Base-by-base conservation (phyloP, 2,888 invertebrate genomes). In the Dexiosoma caninum region DNA sequence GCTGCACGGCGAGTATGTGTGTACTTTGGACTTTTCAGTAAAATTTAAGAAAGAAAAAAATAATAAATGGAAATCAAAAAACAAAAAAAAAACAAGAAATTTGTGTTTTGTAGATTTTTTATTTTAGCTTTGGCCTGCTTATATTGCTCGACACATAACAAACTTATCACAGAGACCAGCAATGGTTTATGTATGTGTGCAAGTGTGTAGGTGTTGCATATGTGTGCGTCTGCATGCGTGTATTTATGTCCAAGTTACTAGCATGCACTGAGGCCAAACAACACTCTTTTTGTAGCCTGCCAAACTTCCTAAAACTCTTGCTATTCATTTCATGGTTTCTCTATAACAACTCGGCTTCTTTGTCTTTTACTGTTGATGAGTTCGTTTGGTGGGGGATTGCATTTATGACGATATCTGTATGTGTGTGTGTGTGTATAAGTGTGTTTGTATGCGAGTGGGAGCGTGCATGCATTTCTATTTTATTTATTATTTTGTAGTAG, bases 71-170 rank as follows among this genome's bases (percentile, higher is more conserved):
- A n/a, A n/a, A n/a, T n/a, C n/a, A n/a, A n/a, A n/a, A n/a, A n/a
- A n/a, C n/a, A n/a, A n/a, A 42, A 59, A 64, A 64, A 46, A 21
- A 32, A 76, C 62, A 44, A 76, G 46, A 55, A 37, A 42, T 62
- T 77, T 81, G 27, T 72, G 69, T 76, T 80, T 81, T 81, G 62
- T 77, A 77, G 69, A 81, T 81, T 77, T 75, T 77, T 71, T 44
- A 60, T 80, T 77, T 77, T 77, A 81, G 81, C 81, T 81, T 77
- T 77, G 81, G 67, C 72, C 81, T 77, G 77, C 69, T 81, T 77
- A 69, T 62, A 57, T 42, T 70, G 14, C 53, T 60, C 67, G 35
- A 44, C 70, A 32, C 14, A 37, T 46, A 35, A 2, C 44, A 70
- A 57, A 59, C 46, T 49, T 49, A 40, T 42, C 59, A 51, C 37